A percentile compares a stretch with the other conserved stretches of the same genome.
Conservation (phyloP, 2,888 invertebrate species). For the Drosophila rubida region DNA sequence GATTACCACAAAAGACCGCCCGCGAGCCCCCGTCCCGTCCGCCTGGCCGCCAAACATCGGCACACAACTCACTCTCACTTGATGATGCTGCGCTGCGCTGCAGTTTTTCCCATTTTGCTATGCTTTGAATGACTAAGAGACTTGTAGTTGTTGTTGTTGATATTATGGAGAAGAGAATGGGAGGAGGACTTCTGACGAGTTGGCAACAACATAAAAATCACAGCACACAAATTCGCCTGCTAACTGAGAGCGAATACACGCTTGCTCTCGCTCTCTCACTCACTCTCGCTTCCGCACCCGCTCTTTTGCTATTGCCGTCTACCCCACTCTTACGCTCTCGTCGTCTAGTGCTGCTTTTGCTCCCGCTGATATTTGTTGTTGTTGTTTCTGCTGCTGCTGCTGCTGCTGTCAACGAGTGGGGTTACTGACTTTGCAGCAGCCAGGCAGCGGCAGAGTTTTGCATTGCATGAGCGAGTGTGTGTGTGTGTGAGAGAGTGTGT, state of each 20-base stretch:
- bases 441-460: slow-evolving; percentile 52
- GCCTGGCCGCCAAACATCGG: slow-evolving; percentile 37
- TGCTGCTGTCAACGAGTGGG: slow-evolving; percentile 69
- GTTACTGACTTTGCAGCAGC: slow-evolving; percentile 81
- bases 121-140: slow-evolving; percentile 71
- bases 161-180: slow-evolving; percentile 51
- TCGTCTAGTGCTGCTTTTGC: slow-evolving; percentile 38
- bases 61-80: slow-evolving; percentile 74
- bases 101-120: slow-evolving; percentile 50
- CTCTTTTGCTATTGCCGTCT: slow-evolving; percentile 40
- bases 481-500: slow-evolving; percentile 1
- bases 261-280: slow-evolving; percentile 19
- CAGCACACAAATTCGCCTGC: slow-evolving; percentile 67
- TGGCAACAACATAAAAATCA: slow-evolving; percentile 76
- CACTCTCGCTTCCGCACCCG: slow-evolving; percentile 13
- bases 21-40: background rate
- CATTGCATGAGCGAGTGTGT: slow-evolving; percentile 29
- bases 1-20: slow-evolving; percentile 16
- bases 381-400: slow-evolving; percentile 25
- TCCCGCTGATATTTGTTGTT: slow-evolving; percentile 12
- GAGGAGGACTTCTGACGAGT: slow-evolving; percentile 58
- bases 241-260: slow-evolving; percentile 54
- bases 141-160: slow-evolving; percentile 43
- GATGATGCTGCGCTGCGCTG: slow-evolving; percentile 47
- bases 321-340: slow-evolving; percentile 40